Base-by-base conservation (phyloP, 2,888 invertebrate genomes). In the Eubasilissa splendida region DNA sequence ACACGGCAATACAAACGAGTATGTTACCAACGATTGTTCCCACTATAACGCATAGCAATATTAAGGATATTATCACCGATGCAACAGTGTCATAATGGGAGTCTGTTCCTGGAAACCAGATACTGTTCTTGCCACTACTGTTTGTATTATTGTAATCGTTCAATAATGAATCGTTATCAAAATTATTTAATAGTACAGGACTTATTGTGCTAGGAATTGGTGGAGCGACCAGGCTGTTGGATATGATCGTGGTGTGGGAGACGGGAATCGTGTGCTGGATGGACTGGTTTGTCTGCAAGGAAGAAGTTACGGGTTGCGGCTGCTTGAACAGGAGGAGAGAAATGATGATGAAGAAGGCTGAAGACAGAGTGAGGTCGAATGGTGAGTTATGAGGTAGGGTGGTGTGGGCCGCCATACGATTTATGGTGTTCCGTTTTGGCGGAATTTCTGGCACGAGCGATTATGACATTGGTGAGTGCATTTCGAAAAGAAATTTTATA, bases 1-100 rank as follows among this genome's bases (percentile, higher is more conserved):
- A 96, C 77, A 99, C 98, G 80, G 99, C 99, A 56, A 98, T 94
- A 88, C 98, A 98, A 85, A 99, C 98, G 81, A 99, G 91, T 80
- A 98, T 93, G 90, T 99, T 98, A 71, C 96, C 96, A 80, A 96
- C 92, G 83, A 96, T 93, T 4, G 96, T 96, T 84, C 94, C 95
- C 82, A 95, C 88, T 84, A 96, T 95, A 70, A 96, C 94, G 85
- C 93, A 91, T 84, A 95, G 91, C 85, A 96, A 91, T 82, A 96
- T 90, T 83, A 95, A 90, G 82, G 94, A 93, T 85, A 96, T 93
- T 84, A 96, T 87, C 84, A 96, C 92, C 81, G 95, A 90, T 70
- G 88, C 87, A 9, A 88, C 86, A 42, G 88, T 88, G 33, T 90
- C 89, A 85, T 90, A 91, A 84, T 88, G 90, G 9, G 87, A 86